These are phyloP conservation scores for Dicranocentrus wangi DNA, from an alignment of 2,888 invertebrate genomes.

Conservation along the genomic window DNA sequence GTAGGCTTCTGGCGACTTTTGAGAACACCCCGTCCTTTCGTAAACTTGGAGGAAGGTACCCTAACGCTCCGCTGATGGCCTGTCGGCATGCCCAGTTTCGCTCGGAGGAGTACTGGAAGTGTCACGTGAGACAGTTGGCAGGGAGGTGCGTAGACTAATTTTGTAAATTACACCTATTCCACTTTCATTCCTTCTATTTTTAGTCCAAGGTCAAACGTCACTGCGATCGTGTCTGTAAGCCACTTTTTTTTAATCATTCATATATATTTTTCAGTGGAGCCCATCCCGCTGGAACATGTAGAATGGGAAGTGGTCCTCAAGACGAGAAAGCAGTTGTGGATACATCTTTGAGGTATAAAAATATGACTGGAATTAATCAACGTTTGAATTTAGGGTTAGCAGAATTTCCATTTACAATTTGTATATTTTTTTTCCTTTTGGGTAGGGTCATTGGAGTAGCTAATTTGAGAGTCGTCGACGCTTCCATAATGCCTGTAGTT, in stretches of 20 bases:
- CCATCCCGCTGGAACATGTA: slow-evolving; percentile 17
- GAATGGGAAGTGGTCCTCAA: not conserved
- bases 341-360: not conserved
- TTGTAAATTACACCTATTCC: too few relatives aligned
- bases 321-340: not conserved
- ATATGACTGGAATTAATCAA: not conserved
- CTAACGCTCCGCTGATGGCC: not conserved
- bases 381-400: not conserved
- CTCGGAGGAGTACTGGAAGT: slow-evolving; percentile 40
- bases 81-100: slow-evolving; percentile 6
- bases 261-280: not conserved
- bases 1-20: slow-evolving; percentile 5
- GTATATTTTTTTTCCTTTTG: not conserved
- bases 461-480: slow-evolving; percentile 22
- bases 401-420: not conserved
- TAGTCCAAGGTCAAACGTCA: too few relatives aligned
- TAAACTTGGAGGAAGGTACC: slow-evolving; percentile 6
- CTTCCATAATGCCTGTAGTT: slow-evolving; percentile 15
- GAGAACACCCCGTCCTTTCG: slow-evolving; percentile 28
- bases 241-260: slow-evolving; percentile 17
- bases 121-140: slow-evolving; percentile 19
- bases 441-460: slow-evolving; percentile 25
- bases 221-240: too few relatives aligned
- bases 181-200: too few relatives aligned
- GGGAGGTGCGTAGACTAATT: too few relatives aligned